Base-by-base conservation (phyloP, 2,113 vertebrate genomes). In the Arizona elegans region DNA sequence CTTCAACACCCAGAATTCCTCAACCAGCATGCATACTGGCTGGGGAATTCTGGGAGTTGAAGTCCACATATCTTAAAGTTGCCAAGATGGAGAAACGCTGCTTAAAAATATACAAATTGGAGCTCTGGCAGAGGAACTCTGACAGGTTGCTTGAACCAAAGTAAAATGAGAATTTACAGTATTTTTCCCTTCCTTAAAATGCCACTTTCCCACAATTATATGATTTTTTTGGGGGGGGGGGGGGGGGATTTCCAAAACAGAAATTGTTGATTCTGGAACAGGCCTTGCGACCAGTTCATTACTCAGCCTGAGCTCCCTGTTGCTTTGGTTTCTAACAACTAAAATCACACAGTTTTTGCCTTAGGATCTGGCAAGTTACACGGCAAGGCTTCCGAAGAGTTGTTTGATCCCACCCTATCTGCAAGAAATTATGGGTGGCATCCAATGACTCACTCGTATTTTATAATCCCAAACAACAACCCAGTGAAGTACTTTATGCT, bases 291-390 rank as follows among this genome's bases (percentile, higher is more conserved):
- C n/a, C 1, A 1, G 54, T 62, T 89, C 53, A 17, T 19, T 53
- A 53, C 15, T 81, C 75, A 62, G 75, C 54, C n/a, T 90, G 62
- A 90, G 50, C 56, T 90, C 92, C 55, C 54, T 6, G 92, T 93
- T 93, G 92, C 88, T 93, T 86, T 90, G 92, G 81, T 93, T 93
- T 90, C 92, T 53, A 81, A 85, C 92, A 53, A 62, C 86, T 87
- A 47, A 93, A 89, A 90, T 92, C 88, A 93, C 86, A 56, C 56
- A 62, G 88, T 5, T 86, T 33, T 33, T 62, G 75, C 92, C 55
- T 86, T 86, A 47, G 43, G 92, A 87, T 56, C 90, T 89, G 65
- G 52, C 86, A 38, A 81, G 15, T 33, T 21, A 81, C 11, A 24
- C 10, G 33, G 38, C 24, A 56, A 43, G 5, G 62, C 6, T 19